A percentile compares a stretch with the other conserved stretches of the same genome.
Evolutionary conservation across 2,888 invertebrate species (phyloP).

Genomic region (Eupithecia pulchellata): DNA sequence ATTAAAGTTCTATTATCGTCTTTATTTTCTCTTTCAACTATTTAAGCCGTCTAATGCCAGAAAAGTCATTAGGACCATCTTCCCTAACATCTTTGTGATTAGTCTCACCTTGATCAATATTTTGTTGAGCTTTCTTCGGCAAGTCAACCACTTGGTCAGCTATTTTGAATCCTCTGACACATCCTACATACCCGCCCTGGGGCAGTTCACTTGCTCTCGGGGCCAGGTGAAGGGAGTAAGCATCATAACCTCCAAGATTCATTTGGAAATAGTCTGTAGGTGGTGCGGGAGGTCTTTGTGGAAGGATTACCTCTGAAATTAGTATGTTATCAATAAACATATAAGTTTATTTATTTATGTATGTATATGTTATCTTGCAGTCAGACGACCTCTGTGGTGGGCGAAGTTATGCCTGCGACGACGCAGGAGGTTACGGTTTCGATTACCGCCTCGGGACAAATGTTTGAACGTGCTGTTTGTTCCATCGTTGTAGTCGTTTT

Average conservation of each 20-base stretch:
- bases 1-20: background rate
- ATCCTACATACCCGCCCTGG: slow-evolving; percentile 92
- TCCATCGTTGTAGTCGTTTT: too few relatives aligned
- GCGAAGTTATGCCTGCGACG: too few relatives aligned
- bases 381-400: too few relatives aligned
- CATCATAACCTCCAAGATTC: slow-evolving; percentile 94
- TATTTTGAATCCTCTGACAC: slow-evolving; percentile 94
- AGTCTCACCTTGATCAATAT: slow-evolving; percentile 86
- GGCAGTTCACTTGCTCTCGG: slow-evolving; percentile 68
- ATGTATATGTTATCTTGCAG: too few relatives aligned
- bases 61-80: background rate
- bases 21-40: background rate
- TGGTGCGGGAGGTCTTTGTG: slow-evolving; percentile 94
- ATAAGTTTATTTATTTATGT: too few relatives aligned
- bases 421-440: too few relatives aligned
- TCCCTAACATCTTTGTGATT: background rate
- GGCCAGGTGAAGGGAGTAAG: slow-evolving; percentile 87
- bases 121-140: slow-evolving; percentile 88
- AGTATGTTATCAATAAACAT: background rate
- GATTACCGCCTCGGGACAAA: too few relatives aligned
- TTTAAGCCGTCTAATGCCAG: background rate
- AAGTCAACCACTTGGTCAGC: slow-evolving; percentile 92
- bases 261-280: slow-evolving; percentile 96
- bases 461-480: too few relatives aligned
- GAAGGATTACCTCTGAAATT: slow-evolving; percentile 91